Percentiles rank a stretch among this genome's conserved stretches.
phyloP scores from a whole-genome alignment of 2,888 invertebrate genomes.

The Lumbricus terrestris region DNA sequence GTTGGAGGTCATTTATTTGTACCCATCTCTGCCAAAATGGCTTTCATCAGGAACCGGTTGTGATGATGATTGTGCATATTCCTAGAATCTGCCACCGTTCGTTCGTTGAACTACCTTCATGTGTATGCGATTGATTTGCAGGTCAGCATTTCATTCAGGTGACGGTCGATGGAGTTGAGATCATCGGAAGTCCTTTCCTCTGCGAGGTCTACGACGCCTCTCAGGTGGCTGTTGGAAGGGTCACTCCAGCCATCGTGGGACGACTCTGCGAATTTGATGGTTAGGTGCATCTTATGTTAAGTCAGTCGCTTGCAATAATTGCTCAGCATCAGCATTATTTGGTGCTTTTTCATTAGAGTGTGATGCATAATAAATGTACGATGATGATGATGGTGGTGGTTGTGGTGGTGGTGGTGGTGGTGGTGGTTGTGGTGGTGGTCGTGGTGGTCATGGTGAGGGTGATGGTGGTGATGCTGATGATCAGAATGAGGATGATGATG shows the following conservation, averaged over 20 bases:
- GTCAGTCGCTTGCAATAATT: not conserved
- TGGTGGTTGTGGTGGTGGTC: too few relatives aligned
- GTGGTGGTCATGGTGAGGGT: too few relatives aligned
- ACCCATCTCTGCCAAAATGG: too few relatives aligned
- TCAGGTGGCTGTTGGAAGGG: conserved; percentile 70
- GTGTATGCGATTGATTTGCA: conserved; percentile 10
- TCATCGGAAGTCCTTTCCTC: conserved; percentile 87
- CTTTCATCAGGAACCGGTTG: too few relatives aligned
- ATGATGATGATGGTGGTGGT: too few relatives aligned
- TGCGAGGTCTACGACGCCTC: conserved; percentile 92
- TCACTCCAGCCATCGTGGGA: conserved; percentile 48
- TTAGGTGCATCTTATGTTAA: conserved; percentile 9
- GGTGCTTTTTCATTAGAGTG: too few relatives aligned
- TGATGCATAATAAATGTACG: too few relatives aligned
- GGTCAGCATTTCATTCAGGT: conserved; percentile 84
- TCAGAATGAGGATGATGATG: too few relatives aligned
- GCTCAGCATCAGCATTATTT: too few relatives aligned
- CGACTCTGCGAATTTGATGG: conserved; percentile 38
- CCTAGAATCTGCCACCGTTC: not conserved
- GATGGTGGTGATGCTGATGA: too few relatives aligned
- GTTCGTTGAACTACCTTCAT: not conserved
- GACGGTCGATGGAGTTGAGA: conserved; percentile 83
- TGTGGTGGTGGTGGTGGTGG: too few relatives aligned
- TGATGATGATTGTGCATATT: not conserved
- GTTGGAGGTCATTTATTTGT: too few relatives aligned